phyloP scores from a whole-genome alignment of 2,113 vertebrate genomes.

The Chiloscyllium plagiosum region DNA sequence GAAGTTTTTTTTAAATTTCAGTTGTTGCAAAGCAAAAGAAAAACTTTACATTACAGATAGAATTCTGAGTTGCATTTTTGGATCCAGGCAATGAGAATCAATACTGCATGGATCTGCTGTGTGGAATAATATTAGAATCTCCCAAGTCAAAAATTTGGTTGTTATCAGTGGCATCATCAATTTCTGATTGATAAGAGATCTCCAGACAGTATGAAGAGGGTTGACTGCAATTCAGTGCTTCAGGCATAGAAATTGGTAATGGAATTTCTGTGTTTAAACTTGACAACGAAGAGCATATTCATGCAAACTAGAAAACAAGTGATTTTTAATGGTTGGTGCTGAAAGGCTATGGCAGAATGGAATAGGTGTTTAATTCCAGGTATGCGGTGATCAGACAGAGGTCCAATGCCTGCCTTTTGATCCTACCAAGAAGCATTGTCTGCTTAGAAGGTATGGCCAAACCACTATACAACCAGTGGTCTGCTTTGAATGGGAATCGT shows the following conservation, averaged over 20 bases:
- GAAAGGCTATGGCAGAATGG: not conserved
- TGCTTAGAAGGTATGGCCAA: no score
- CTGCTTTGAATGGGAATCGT: not conserved
- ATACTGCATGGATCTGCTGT: not conserved
- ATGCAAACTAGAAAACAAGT: slow-evolving; percentile 2
- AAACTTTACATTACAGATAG: not conserved
- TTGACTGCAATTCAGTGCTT: not conserved
- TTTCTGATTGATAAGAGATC: slow-evolving; percentile 30
- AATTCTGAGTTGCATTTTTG: not conserved
- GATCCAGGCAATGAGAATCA: slow-evolving; percentile 1
- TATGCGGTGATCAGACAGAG: not conserved
- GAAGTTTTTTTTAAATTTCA: not conserved
- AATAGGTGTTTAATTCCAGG: not conserved
- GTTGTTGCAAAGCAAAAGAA: slow-evolving; percentile 12
- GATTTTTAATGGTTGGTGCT: not conserved
- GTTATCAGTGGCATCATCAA: not conserved
- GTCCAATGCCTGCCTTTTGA: not conserved
- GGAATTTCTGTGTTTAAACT: not conserved
- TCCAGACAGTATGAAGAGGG: not conserved
- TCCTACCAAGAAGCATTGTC: not conserved
- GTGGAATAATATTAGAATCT: not conserved
- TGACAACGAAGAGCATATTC: not conserved
- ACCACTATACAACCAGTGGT: no score
- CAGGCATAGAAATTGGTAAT: not conserved
- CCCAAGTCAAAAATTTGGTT: not conserved